Conservation (phyloP, 2,888 invertebrate genomes). For the Cryptus armator region DNA sequence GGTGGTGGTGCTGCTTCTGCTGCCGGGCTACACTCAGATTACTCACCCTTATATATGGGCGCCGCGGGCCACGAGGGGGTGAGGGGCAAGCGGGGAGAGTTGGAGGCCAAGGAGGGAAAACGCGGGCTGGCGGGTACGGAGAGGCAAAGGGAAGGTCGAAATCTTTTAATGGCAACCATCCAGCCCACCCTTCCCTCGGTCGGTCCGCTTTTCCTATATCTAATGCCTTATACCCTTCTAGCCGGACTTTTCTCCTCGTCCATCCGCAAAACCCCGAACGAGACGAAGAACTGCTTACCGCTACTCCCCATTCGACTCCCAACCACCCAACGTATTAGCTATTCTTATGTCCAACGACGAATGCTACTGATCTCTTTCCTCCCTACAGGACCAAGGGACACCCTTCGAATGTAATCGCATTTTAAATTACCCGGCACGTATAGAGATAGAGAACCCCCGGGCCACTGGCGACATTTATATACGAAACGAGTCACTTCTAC, state of each 20-base stretch:
- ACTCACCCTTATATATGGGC: conserved; percentile 83
- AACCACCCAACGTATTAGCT: conserved; percentile 80
- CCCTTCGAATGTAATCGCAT: conserved; percentile 80
- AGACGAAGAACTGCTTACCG: conserved; percentile 51
- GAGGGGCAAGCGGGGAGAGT: conserved; percentile 2
- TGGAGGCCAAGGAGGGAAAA: conserved; percentile 54
- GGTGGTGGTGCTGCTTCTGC: conserved; percentile 43
- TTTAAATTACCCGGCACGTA: conserved; percentile 80
- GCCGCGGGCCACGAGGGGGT: conserved; percentile 71
- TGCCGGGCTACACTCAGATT: conserved; percentile 76
- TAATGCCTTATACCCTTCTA: conserved; percentile 40
- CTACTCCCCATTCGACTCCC: conserved; percentile 57
- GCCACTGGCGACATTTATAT: conserved; percentile 56
- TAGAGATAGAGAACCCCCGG: conserved; percentile 60
- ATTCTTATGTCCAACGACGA: conserved; percentile 82
- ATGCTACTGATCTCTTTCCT: conserved; percentile 74
- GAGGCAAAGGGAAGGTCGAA: conserved; percentile 76
- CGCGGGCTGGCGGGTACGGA: conserved; percentile 67
- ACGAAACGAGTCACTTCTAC: conserved; percentile 25
- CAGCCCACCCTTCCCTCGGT: conserved; percentile 73
- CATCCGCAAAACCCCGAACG: conserved; percentile 52
- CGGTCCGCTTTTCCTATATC: conserved; percentile 55
- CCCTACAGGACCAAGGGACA: conserved; percentile 72
- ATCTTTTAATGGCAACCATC: conserved; percentile 84
- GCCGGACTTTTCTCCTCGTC: conserved; percentile 55